Conservation (phyloP, 2,797 vertebrate genomes). For the Syngnathus acus region DNA sequence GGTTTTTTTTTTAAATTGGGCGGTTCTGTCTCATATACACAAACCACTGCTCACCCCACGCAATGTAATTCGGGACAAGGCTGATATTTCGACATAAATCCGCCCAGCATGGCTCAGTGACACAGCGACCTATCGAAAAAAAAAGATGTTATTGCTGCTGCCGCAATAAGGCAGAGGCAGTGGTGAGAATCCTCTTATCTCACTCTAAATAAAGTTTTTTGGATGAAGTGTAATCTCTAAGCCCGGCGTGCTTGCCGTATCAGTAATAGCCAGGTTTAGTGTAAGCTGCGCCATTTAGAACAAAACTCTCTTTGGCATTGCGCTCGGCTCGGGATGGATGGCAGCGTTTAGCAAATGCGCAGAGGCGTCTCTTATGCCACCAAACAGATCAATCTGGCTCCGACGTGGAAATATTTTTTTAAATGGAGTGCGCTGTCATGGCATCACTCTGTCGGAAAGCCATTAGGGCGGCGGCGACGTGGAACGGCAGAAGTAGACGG, state of each 20-base stretch:
- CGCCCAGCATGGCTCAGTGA: background rate
- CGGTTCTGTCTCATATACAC: background rate
- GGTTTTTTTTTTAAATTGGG: background rate
- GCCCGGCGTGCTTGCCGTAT: conserved; percentile 35
- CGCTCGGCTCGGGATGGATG: conserved; percentile 30
- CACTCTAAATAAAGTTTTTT: conserved; percentile 70
- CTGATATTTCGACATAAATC: background rate
- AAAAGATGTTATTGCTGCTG: background rate
- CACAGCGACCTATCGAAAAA: background rate
- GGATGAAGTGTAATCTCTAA: conserved; percentile 70
- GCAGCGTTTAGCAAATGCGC: conserved; percentile 18
- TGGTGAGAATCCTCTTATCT: conserved; percentile 62
- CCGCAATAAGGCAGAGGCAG: conserved; percentile 16
- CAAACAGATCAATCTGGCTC: conserved; percentile 46
- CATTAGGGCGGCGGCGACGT: background rate
- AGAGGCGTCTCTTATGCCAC: conserved; percentile 42
- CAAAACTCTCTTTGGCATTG: conserved; percentile 44
- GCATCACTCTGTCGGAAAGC: background rate
- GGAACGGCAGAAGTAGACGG: background rate
- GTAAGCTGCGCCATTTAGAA: conserved; percentile 59
- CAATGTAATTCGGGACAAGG: background rate
- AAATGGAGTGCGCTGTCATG: conserved; percentile 24
- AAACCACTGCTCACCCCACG: background rate
- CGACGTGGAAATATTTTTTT: conserved; percentile 35
- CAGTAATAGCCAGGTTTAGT: conserved; percentile 62